Conservation (phyloP, 1,140 invertebrate genomes). For the Nixonia krombeini region DNA sequence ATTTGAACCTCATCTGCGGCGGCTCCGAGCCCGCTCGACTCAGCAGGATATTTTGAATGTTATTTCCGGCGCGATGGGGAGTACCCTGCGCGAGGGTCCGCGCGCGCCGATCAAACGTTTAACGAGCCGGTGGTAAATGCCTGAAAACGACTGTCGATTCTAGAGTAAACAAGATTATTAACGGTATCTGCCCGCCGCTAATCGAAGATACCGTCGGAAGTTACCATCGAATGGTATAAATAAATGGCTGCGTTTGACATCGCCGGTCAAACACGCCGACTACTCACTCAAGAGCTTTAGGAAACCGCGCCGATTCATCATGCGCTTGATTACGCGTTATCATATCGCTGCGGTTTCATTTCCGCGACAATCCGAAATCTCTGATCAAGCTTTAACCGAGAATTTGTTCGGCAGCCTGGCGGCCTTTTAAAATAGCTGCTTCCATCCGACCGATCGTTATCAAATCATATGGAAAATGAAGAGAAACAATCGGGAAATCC, state of each 20-base stretch:
- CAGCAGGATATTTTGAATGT: slow-evolving; percentile 52
- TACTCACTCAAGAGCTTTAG: neutral
- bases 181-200: slow-evolving; percentile 32
- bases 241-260: slow-evolving; percentile 13
- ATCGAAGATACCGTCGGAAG: slow-evolving; percentile 32
- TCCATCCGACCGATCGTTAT: too few species aligned
- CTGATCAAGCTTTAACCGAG: too few species aligned
- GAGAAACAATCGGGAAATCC: too few species aligned
- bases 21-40: slow-evolving; percentile 52
- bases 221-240: slow-evolving; percentile 18
- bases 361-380: too few species aligned
- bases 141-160: slow-evolving; percentile 39
- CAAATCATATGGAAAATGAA: too few species aligned
- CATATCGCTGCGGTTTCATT: too few species aligned
- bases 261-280: slow-evolving; percentile 2
- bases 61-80: slow-evolving; percentile 55
- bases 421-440: too few species aligned
- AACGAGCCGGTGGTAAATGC: slow-evolving; percentile 37
- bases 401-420: too few species aligned
- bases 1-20: slow-evolving; percentile 66
- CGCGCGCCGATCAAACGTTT: slow-evolving; percentile 34
- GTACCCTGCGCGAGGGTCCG: slow-evolving; percentile 39
- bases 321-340: neutral
- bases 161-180: slow-evolving; percentile 40
- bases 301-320: neutral